Conservation (phyloP, 1,140 invertebrate species). For the Bombus balteatus region DNA sequence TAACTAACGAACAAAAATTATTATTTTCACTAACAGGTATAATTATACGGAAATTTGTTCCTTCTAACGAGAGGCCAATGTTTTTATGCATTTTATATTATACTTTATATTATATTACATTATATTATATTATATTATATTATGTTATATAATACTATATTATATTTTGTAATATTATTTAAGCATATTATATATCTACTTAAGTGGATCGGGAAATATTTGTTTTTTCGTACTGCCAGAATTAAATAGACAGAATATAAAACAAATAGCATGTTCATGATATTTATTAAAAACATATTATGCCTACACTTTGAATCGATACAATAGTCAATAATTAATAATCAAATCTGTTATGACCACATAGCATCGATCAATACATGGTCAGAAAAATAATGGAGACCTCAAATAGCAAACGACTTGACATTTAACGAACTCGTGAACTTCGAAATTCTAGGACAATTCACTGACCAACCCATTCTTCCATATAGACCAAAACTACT, state of each 20-base stretch:
- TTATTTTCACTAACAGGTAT: neutral
- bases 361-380: neutral
- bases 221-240: neutral
- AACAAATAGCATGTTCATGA: neutral
- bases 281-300: neutral
- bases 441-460: neutral
- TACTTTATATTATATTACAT: too few relatives aligned
- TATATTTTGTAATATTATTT: too few relatives aligned
- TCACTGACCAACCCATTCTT: neutral
- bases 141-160: too few relatives aligned
- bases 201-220: neutral
- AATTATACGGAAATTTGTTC: neutral
- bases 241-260: neutral
- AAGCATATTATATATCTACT: neutral
- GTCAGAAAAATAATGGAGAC: neutral
- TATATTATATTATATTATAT: too few relatives aligned
- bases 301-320: too few relatives aligned
- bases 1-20: neutral
- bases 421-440: neutral
- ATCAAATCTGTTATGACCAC: too few relatives aligned
- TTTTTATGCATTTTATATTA: too few relatives aligned
- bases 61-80: neutral
- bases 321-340: neutral
- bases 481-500: neutral
- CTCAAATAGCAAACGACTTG: neutral